Evolutionary conservation across 1,140 invertebrate genomes (phyloP), one percentile per base, ranked within the genome.

Genomic region (Drosophila lacteicornis): DNA sequence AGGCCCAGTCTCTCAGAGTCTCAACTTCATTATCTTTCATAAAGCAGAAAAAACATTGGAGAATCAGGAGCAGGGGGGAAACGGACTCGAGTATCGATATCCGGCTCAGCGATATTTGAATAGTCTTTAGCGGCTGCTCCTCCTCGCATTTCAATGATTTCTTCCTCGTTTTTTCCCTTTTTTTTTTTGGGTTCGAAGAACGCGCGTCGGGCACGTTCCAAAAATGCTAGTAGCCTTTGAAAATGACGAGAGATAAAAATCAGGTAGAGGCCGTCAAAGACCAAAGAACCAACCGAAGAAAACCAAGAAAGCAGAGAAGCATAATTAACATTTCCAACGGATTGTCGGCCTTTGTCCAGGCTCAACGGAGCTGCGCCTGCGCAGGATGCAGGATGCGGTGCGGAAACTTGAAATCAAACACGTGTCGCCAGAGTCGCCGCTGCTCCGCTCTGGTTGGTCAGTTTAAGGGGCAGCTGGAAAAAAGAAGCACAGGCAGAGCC

Each of bases 321-420:
- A 91, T 90, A 90, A 90, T 90, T 90, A 90, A 71, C 71, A 88
- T 78, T 88, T 81, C 74, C 82, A 79, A 30, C 61, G 59, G 58
- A 36, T 47, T 60, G 58, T 13, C 53, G 53, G 70, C 38, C 77
- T 77, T 86, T 80, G 70, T 81, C 40, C 55, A 53, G 51, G 55
- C 1, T 53, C 38, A 27, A 17, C 49, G 55, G n/a, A 22, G 71
- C 38, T 75, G 85, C 81, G 85, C 70, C 79, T 75, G 86, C 75
- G 77, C 77, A 66, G 59, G 56, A 60, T 46, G 85, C 82, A 75
- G 78, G 79, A 76, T 85, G 79, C 74, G 80, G 63, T 70, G 68
- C 67, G 53, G 85, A 82, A 85, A 91, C 86, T 91, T 82, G 85
- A 90, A 90, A 90, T 90, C 85, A 90, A 90, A 90, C 85, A 90